Evolutionary conservation across 1,140 invertebrate genomes (phyloP).

Genomic region (Chymomyza costata): DNA sequence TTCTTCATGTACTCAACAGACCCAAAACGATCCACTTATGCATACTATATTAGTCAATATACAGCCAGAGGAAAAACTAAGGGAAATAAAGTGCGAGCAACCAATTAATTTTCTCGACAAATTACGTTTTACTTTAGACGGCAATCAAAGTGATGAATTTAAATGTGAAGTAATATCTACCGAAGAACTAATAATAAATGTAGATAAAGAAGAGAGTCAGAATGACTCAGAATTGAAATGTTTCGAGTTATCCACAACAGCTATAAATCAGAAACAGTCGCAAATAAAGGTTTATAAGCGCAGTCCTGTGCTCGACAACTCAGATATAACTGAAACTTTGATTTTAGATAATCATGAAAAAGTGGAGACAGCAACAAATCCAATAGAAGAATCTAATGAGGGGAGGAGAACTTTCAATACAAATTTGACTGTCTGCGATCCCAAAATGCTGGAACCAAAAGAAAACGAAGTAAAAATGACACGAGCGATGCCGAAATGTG

Average conservation of each 20-base stretch:
- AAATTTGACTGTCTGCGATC: neutral
- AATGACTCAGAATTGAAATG: too few relatives aligned
- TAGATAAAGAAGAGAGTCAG: too few relatives aligned
- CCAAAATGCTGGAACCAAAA: neutral
- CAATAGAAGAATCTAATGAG: too few relatives aligned
- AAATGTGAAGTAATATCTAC: constrained; percentile 7
- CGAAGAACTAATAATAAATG: constrained; percentile 21
- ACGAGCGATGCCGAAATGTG: constrained; percentile 30
- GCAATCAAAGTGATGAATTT: neutral
- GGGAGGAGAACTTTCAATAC: too few relatives aligned
- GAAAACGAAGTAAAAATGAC: constrained; percentile 11
- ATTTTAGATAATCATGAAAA: constrained; percentile 13
- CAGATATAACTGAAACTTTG: too few relatives aligned
- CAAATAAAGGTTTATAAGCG: too few relatives aligned
- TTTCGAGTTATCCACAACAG: too few relatives aligned
- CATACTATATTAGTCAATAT: too few relatives aligned
- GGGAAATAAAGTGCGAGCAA: constrained; percentile 10
- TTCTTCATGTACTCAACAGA: neutral
- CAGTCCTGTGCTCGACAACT: too few relatives aligned
- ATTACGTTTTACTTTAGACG: constrained; percentile 9
- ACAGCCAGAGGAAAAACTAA: neutral
- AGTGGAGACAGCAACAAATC: neutral
- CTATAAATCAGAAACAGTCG: too few relatives aligned
- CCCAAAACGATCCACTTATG: constrained; percentile 16
- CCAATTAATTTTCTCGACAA: constrained; percentile 14